These are phyloP conservation scores for Arenaria interpres DNA, from an alignment of 2,113 vertebrate species.

Conservation along the genomic window DNA sequence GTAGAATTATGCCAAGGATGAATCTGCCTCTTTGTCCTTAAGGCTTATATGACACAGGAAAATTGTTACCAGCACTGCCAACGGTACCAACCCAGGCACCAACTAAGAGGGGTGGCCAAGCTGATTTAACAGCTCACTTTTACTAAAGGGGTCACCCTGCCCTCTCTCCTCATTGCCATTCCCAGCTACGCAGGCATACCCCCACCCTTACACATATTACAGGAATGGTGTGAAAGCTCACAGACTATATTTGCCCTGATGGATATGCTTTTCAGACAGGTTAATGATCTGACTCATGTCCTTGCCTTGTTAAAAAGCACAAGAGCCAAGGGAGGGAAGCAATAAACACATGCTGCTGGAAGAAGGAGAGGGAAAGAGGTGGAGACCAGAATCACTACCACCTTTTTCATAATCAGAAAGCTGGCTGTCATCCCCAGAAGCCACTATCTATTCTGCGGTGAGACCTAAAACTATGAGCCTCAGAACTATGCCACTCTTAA, in stretches of 20 bases:
- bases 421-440: not conserved
- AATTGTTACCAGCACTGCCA: not conserved
- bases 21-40: not conserved
- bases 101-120: not conserved
- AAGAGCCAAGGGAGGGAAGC: not conserved
- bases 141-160: not conserved
- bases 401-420: not conserved
- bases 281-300: not conserved
- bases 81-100: not conserved
- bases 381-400: not conserved
- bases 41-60: not conserved
- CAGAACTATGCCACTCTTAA: not conserved
- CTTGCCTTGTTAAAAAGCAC: not conserved
- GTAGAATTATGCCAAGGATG: not conserved
- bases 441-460: not conserved
- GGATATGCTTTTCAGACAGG: not conserved
- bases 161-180: fast-evolving
- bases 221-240: not conserved
- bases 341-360: not conserved
- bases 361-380: not conserved
- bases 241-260: not conserved
- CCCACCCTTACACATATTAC: not conserved
- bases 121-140: not conserved
- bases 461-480: not conserved
- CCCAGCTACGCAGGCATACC: not conserved